A percentile compares a stretch with the other conserved stretches of the same genome.
Evolutionary conservation across 2,888 invertebrate genomes (phyloP).

Genomic region (Mechanitis mazaeus): DNA sequence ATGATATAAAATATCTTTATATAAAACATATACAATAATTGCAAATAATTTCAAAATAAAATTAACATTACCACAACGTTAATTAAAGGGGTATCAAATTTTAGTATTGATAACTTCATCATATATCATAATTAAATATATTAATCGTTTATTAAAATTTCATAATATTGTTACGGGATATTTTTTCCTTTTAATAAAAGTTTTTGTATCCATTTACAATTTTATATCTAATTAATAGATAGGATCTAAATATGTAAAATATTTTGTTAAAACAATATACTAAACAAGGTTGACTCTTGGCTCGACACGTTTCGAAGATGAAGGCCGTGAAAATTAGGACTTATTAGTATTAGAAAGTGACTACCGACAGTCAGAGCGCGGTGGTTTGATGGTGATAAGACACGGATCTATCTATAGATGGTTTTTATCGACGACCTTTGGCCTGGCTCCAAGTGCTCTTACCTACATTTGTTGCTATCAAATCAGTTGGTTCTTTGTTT

Average conservation of each 20-base stretch:
- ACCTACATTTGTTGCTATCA: conserved; percentile 8
- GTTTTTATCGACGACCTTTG: conserved; percentile 41
- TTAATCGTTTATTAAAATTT: no score
- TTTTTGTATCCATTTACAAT: no score
- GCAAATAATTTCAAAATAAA: no score
- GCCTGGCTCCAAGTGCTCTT: conserved; percentile 29
- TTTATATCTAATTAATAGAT: no score
- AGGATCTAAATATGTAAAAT: neutral
- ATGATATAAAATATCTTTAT: neutral
- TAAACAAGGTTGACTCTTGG: neutral
- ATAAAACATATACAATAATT: neutral
- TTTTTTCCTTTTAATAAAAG: no score
- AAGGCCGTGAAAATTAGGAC: conserved; percentile 20
- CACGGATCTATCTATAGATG: conserved; percentile 47
- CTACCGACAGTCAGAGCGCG: conserved; percentile 37
- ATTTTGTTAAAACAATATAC: neutral
- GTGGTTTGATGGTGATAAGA: conserved; percentile 54
- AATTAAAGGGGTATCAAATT: no score
- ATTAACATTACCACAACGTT: no score
- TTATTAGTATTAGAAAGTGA: conserved; percentile 39
- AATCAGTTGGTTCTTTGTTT: no score
- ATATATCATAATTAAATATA: no score
- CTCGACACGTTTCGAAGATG: conserved; percentile 6
- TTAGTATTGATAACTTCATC: no score
- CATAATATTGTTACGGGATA: no score